These are phyloP conservation scores for Merluccius polli DNA, from an alignment of 2,797 vertebrate species.

Conservation along the genomic window DNA sequence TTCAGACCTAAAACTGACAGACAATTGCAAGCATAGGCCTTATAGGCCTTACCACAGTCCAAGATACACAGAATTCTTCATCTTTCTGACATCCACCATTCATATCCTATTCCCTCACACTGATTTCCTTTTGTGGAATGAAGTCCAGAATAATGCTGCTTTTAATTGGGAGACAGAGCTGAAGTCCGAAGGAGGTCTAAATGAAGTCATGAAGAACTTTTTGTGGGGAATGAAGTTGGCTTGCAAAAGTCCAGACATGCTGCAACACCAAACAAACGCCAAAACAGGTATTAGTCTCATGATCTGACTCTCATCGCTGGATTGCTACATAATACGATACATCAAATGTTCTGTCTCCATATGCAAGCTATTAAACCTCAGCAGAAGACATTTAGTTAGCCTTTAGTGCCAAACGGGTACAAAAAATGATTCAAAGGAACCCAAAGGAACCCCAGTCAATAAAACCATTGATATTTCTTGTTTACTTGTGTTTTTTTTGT, in stretches of 20 bases:
- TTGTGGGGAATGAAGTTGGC: background rate
- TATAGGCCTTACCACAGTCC: slow-evolving; percentile 55
- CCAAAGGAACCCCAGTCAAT: background rate
- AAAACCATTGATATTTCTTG: background rate
- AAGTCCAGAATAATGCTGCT: slow-evolving; percentile 29
- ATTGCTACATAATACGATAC: background rate
- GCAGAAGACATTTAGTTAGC: background rate
- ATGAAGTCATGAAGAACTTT: background rate
- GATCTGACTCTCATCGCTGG: background rate
- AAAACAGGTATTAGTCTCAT: slow-evolving; percentile 2
- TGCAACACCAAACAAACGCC: background rate
- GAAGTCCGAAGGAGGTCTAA: background rate
- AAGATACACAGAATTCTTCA: slow-evolving; percentile 67
- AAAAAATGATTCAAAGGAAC: background rate
- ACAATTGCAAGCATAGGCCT: slow-evolving; percentile 50
- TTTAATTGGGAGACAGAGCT: slow-evolving; percentile 28
- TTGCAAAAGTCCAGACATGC: background rate
- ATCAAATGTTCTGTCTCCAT: background rate
- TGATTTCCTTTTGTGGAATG: slow-evolving; percentile 37
- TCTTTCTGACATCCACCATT: slow-evolving; percentile 52
- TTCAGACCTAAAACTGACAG: slow-evolving; percentile 63
- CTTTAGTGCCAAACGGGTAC: background rate
- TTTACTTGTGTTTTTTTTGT: background rate
- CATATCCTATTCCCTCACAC: slow-evolving; percentile 49
- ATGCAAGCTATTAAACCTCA: background rate